Evolutionary conservation across 2,113 vertebrate species (phyloP), one percentile per base, ranked within the genome.

Genomic region (Podilymbus podiceps): DNA sequence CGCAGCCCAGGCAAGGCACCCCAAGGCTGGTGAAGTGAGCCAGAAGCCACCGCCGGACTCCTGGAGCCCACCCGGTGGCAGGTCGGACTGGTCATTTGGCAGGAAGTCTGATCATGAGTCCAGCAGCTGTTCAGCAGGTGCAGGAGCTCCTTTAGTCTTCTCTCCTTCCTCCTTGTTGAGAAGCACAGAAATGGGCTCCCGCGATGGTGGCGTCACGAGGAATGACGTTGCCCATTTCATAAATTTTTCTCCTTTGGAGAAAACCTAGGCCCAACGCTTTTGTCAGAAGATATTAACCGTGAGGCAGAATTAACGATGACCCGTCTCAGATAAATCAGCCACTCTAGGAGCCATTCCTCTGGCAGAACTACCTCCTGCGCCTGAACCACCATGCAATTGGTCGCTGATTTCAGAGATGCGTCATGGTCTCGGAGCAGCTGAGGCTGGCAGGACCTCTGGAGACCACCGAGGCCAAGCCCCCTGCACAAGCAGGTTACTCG

Each of bases 351-450:
- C 68, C 59, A 24, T 35, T 62, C 42, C 82, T 91, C 79, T 96
- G 91, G 80, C 92, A 94, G 85, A 74, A 66, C 49, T 52, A 16
- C 92, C 87, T 95, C 76, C 86, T 4, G 1, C 7, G 1, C 55
- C 38, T 89, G 89, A 84, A 17, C 50, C 35, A 7, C 82, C 96
- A 96, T 76, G 83, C 3, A 14, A 81, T 80, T 66, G 96, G 95
- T 89, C 95, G 89, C 7, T 72, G 76, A 83, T 91, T 92, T 82
- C 76, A 88, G 80, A 95, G 79, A 92, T 30, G 63, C 3, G 5
- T 55, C 24, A 21, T 17, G 14, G 14, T 11, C 42, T 81, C 3
- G 4, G 1, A n/a, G 35, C 3, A 75, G 38, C 56, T 71, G 79
- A 92, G 21, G 25, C 19, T 60, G n/a, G 23, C 73, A 69, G 35